Percentiles rank a stretch among this genome's conserved stretches.
These are phyloP conservation scores for Rhabdomys pumilio DNA, from an alignment of 2,797 vertebrate genomes.

Conservation along the genomic window DNA sequence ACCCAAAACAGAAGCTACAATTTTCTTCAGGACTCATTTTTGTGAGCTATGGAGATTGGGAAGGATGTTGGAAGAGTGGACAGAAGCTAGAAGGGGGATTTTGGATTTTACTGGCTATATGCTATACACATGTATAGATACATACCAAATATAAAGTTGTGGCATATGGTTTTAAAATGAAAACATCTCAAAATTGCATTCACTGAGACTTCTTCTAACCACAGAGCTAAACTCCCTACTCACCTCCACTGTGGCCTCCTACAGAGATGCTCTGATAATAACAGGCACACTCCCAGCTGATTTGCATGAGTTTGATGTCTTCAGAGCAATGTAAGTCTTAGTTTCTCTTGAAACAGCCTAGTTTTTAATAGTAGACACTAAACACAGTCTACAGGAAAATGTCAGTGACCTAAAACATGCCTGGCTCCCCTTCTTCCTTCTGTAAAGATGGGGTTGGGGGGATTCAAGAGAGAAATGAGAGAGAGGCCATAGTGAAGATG, in stretches of 20 bases:
- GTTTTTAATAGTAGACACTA: background rate
- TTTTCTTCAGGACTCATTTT: background rate
- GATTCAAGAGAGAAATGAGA: background rate
- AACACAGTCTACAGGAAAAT: background rate
- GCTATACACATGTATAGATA: background rate
- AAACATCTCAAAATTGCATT: background rate
- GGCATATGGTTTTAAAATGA: background rate
- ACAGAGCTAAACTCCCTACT: background rate
- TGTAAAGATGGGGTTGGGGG: background rate
- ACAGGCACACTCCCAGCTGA: background rate
- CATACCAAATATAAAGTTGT: background rate
- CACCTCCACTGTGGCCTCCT: rapidly evolving
- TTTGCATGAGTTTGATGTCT: background rate
- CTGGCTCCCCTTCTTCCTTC: background rate
- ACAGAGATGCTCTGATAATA: no score
- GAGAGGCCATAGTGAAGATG: background rate
- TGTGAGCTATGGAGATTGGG: background rate
- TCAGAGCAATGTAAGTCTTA: background rate
- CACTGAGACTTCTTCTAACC: background rate
- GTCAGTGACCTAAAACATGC: background rate
- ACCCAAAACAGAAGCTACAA: background rate
- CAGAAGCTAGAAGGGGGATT: background rate
- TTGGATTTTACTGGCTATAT: background rate
- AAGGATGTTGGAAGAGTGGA: background rate
- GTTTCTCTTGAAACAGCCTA: background rate